Evolutionary conservation across 1,140 invertebrate genomes (phyloP).

Genomic region (Wiebesia pumilae): DNA sequence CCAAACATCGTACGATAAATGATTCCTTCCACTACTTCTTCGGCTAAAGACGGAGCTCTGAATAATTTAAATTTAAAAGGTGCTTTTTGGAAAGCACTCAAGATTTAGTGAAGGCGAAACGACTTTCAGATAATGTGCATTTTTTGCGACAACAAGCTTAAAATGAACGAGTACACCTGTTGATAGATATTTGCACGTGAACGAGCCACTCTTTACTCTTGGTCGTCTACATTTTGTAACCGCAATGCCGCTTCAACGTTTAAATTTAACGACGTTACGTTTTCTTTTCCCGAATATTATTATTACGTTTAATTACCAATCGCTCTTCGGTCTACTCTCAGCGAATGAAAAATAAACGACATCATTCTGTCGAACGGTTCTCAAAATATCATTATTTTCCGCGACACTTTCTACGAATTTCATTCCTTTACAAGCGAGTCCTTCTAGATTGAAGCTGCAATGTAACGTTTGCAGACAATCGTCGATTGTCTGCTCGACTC

Average conservation of each 20-base stretch:
- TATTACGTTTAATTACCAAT: background rate
- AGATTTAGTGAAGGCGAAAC: constrained; percentile 17
- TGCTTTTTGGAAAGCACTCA: background rate
- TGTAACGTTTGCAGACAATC: background rate
- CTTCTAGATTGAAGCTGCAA: background rate
- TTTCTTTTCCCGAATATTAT: background rate
- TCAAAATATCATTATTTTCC: background rate
- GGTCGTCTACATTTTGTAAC: constrained; percentile 22
- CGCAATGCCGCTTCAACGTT: background rate
- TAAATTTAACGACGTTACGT: background rate
- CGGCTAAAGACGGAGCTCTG: background rate
- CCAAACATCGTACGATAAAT: no score
- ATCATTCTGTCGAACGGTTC: background rate
- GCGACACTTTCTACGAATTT: background rate
- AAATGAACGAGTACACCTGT: constrained; percentile 57
- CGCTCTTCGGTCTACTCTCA: no score
- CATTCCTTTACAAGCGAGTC: background rate
- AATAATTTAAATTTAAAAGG: constrained; percentile 34
- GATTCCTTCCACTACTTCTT: no score
- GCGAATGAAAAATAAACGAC: background rate
- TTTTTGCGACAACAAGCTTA: constrained; percentile 9
- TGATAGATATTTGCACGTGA: constrained; percentile 68
- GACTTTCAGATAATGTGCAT: constrained; percentile 13
- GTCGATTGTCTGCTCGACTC: no score
- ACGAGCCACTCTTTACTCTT: constrained; percentile 55